A percentile compares a stretch with the other conserved stretches of the same genome.
Conservation (phyloP, 2,888 invertebrate species). For the Dryobota labecula region DNA sequence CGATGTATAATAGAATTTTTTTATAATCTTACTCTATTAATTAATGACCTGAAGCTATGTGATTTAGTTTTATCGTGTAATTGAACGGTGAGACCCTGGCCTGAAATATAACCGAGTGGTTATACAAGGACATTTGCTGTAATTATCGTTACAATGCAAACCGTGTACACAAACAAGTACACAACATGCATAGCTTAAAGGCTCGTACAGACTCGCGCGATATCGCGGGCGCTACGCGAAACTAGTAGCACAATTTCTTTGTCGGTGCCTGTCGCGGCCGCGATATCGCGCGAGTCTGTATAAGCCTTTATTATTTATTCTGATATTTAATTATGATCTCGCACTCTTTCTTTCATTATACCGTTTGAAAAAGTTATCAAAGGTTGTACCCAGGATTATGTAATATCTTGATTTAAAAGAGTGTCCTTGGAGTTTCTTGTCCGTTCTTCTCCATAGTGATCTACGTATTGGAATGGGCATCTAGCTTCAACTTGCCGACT, state of each 20-base stretch:
- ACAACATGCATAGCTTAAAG: background rate
- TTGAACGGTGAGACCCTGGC: constrained; percentile 36
- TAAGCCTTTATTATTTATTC: constrained; percentile 10
- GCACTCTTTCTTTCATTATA: background rate
- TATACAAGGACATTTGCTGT: constrained; percentile 38
- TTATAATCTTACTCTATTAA: constrained; percentile 7
- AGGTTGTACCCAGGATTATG: too few species aligned
- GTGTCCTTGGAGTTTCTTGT: too few species aligned
- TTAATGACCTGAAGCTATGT: constrained; percentile 26
- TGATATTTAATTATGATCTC: constrained; percentile 4
- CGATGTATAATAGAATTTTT: background rate
- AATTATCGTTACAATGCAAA: constrained; percentile 27
- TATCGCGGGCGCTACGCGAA: too few species aligned
- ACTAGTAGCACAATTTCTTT: too few species aligned
- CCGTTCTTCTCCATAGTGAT: too few species aligned
- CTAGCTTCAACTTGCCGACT: too few species aligned
- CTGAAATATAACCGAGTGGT: constrained; percentile 38
- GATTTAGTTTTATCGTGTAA: constrained; percentile 37
- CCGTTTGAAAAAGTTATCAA: background rate
- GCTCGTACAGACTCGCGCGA: too few species aligned
- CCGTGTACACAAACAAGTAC: too few species aligned
- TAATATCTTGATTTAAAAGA: too few species aligned
- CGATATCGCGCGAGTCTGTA: too few species aligned
- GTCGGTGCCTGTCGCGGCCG: too few species aligned
- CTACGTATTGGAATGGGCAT: too few species aligned